Evolutionary conservation across 2,113 vertebrate genomes (phyloP).

Genomic region (Ibidorhyncha struthersii): DNA sequence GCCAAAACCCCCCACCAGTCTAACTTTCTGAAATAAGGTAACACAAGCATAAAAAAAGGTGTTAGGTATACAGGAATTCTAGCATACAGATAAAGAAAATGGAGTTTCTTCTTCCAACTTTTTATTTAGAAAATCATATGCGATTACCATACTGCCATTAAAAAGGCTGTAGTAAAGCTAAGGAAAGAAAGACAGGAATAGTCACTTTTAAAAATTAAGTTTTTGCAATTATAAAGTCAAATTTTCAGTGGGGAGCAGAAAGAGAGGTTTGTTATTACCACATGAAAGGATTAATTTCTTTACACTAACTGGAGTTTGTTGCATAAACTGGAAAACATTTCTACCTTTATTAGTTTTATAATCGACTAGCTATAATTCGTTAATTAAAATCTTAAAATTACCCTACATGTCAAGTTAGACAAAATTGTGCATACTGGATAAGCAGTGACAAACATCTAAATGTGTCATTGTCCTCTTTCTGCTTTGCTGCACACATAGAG

Average conservation of each 20-base stretch:
- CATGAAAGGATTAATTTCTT: background rate
- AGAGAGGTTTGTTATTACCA: background rate
- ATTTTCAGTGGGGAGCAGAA: background rate
- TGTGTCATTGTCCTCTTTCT: background rate
- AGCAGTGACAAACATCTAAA: background rate
- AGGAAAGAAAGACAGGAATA: background rate
- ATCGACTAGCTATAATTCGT: background rate
- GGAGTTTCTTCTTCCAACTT: background rate
- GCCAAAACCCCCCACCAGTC: background rate
- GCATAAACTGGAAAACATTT: background rate
- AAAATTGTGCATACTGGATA: background rate
- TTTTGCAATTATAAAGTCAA: background rate
- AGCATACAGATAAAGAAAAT: background rate
- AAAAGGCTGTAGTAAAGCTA: background rate
- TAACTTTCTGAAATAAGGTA: background rate
- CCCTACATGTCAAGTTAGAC: background rate
- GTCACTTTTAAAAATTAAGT: background rate
- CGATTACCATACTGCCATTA: background rate
- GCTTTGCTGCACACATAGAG: background rate
- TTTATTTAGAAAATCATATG: background rate
- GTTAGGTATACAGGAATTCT: background rate
- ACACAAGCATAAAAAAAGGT: background rate
- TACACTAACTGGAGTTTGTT: background rate
- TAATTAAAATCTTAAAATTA: background rate
- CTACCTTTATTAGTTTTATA: background rate